Percentiles rank a stretch among this genome's conserved stretches.
These are phyloP conservation scores for Canis aureus DNA, from an alignment of 2,113 vertebrate genomes.

Conservation along the genomic window DNA sequence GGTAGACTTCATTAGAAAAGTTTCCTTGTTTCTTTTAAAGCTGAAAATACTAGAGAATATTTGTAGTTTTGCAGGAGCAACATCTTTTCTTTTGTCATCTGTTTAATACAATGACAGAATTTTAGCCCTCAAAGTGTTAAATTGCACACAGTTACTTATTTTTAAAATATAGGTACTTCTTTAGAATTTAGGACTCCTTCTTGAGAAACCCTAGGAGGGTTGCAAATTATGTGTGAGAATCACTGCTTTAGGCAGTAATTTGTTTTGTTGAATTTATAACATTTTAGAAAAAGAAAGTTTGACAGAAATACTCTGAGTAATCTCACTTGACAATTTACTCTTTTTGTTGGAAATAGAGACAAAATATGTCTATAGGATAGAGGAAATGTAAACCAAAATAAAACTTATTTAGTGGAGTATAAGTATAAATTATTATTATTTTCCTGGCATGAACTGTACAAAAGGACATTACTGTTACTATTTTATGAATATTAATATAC, in stretches of 20 bases:
- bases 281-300: not conserved
- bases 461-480: not conserved
- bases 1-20: not conserved
- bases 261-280: not conserved
- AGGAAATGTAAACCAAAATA: slow-evolving; percentile 29
- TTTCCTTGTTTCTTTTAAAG: slow-evolving; percentile 54
- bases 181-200: not conserved
- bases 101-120: not conserved
- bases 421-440: not conserved
- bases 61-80: not conserved
- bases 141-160: not conserved
- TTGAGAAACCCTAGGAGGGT: not conserved
- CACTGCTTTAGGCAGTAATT: not conserved
- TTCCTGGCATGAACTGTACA: not conserved
- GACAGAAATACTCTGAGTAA: slow-evolving; percentile 3
- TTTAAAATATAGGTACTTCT: slow-evolving; percentile 33
- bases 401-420: not conserved
- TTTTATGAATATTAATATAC: slow-evolving; percentile 12
- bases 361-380: not conserved
- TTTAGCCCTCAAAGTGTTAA: not conserved
- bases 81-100: not conserved
- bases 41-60: slow-evolving; percentile 19
- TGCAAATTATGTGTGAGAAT: not conserved
- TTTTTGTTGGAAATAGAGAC: slow-evolving; percentile 29
- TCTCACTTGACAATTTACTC: not conserved